Evolutionary conservation across 2,797 vertebrate genomes (phyloP).

Genomic region (Crocidura indochinensis): DNA sequence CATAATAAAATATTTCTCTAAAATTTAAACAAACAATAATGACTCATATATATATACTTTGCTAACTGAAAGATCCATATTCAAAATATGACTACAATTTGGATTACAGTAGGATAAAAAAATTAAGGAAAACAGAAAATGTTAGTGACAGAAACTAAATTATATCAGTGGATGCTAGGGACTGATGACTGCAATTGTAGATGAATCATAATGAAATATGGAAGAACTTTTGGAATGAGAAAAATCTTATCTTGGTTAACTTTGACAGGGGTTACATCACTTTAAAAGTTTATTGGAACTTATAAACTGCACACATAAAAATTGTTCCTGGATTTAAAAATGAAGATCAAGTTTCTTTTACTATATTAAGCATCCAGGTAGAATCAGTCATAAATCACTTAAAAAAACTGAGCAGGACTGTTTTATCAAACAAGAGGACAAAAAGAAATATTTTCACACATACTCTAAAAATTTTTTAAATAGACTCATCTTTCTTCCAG

Average conservation of each 20-base stretch:
- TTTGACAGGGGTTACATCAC: not conserved
- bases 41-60: not conserved
- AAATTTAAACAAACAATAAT: not conserved
- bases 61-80: not conserved
- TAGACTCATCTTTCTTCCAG: slow-evolving; percentile 21
- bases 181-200: accelerated
- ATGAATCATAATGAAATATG: not conserved
- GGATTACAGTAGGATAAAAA: not conserved
- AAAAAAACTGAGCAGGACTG: not conserved
- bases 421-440: not conserved
- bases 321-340: not conserved
- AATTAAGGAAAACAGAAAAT: not conserved
- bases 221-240: not conserved
- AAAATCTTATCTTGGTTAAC: not conserved
- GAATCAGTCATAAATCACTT: not conserved
- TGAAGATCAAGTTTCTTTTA: not conserved
- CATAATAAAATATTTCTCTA: not conserved
- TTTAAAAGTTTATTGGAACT: not conserved
- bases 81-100: not conserved
- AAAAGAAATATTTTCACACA: not conserved
- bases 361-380: not conserved
- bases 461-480: not conserved
- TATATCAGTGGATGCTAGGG: not conserved
- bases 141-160: not conserved
- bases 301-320: not conserved